Evolutionary conservation across 2,888 invertebrate genomes (phyloP), one percentile per base, ranked within the genome.

Genomic region (Synergus gifuensis): DNA sequence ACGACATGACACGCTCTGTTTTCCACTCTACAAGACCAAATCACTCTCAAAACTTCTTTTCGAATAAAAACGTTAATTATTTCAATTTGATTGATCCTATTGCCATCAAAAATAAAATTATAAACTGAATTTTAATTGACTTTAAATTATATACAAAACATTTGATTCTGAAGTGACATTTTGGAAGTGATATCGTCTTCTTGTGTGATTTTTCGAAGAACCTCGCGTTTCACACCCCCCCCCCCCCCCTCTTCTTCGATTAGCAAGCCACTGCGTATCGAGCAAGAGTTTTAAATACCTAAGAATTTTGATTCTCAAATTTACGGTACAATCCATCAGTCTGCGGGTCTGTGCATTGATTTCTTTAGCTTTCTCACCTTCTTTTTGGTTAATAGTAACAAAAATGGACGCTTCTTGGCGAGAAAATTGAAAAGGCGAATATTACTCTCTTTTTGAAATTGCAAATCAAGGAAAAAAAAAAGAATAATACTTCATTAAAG

Each of bases 311-410:
- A 89, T 90, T 88, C 81, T 84, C 84, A 85, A 85, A 84, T 86
- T 87, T 82, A 83, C 84, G 84, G 81, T 85, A 84, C 86, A 87
- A 58, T 87, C 85, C 84, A 87, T 90, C 88, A 88, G 86, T 89
- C 87, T 85, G 85, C 88, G 87, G 88, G 88, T 88, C 89, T 89
- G 89, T 89, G 89, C 89, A 88, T 87, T 84, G 84, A 85, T 87
- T 82, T 77, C 42, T 81, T 81, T 83, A 64, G 64, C 63, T 77
- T 81, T 60, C 46, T 81, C 77, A 79, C 76, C 77, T 78, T 78
- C 79, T 76, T 78, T 82, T 83, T 83, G 82, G 82, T 87, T 85
- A 76, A 79, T 83, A 84, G 84, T 83, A 82, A 81, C 79, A 82
- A 83, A 83, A 83, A 85, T 85, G 86, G 85, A 86, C 83, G 82